Percentiles rank a stretch among this genome's conserved stretches.
phyloP scores from a whole-genome alignment of 2,888 invertebrate species.

The Linnaemya tessellans region DNA sequence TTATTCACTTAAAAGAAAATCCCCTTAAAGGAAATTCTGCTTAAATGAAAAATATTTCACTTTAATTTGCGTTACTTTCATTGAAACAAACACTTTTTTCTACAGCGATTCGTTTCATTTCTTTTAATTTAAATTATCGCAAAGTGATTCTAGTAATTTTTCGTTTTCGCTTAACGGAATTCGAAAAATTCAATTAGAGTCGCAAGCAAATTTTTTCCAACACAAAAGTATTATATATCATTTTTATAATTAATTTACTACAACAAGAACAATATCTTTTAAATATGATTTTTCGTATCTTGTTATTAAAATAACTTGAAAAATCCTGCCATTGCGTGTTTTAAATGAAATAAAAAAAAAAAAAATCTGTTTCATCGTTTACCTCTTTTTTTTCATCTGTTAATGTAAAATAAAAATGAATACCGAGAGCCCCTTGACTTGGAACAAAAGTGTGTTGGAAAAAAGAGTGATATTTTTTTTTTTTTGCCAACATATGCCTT shows the following conservation, averaged over 20 bases:
- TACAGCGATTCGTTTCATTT: too few relatives aligned
- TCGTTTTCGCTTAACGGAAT: too few relatives aligned
- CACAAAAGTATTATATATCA: background rate
- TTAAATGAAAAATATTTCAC: too few relatives aligned
- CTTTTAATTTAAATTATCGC: too few relatives aligned
- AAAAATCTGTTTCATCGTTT: conserved; percentile 39
- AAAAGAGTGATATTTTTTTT: background rate
- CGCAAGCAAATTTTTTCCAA: background rate
- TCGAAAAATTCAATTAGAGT: too few relatives aligned
- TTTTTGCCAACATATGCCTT: conserved; percentile 49
- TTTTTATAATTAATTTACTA: background rate
- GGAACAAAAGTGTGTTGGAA: conserved; percentile 34
- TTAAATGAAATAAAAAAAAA: conserved; percentile 27
- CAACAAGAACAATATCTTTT: background rate
- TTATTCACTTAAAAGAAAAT: too few relatives aligned
- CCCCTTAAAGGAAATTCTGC: too few relatives aligned
- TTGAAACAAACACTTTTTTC: too few relatives aligned
- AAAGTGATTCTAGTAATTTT: too few relatives aligned
- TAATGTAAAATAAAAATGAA: conserved; percentile 9
- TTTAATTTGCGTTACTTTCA: too few relatives aligned
- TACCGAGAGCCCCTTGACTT: conserved; percentile 19
- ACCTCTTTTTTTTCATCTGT: conserved; percentile 1
- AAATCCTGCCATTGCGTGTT: conserved; percentile 8
- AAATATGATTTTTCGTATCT: background rate
- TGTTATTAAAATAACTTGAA: conserved; percentile 37